These are phyloP conservation scores for Enteromius argenteus DNA, from an alignment of 2,797 vertebrate genomes.

Conservation along the genomic window DNA sequence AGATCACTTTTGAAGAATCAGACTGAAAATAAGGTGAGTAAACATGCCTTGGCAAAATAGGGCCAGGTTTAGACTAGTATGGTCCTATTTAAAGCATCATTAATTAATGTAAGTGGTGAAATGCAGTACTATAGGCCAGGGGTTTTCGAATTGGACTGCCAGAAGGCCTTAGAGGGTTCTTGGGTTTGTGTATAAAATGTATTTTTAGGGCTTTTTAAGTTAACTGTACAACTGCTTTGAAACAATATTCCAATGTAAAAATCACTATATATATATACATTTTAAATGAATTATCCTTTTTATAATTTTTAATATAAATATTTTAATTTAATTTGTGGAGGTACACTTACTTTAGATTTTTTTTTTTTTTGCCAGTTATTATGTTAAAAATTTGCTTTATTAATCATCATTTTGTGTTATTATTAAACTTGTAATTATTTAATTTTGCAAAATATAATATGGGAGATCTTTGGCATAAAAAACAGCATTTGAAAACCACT, in stretches of 20 bases:
- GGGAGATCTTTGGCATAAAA: not conserved
- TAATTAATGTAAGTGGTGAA: not conserved
- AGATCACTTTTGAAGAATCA: constrained; percentile 19
- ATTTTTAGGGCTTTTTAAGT: not conserved
- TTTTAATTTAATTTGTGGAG: not conserved
- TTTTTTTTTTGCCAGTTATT: not conserved
- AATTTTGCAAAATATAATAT: not conserved
- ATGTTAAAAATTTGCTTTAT: not conserved
- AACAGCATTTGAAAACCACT: not conserved
- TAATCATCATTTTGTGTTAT: no score
- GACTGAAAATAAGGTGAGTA: not conserved
- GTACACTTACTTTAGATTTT: no score
- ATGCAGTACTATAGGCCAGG: not conserved
- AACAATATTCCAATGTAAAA: not conserved
- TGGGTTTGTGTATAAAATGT: no score
- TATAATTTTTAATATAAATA: not conserved
- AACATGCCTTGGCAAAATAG: not conserved
- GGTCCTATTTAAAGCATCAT: not conserved
- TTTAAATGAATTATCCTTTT: not conserved
- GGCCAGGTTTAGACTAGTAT: constrained; percentile 4
- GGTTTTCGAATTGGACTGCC: not conserved
- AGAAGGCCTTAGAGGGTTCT: not conserved
- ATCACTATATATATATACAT: not conserved
- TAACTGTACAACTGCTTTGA: not conserved
- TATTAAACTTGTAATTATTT: not conserved